Percentiles rank a stretch among this genome's conserved stretches.
phyloP scores from a whole-genome alignment of 2,888 invertebrate species.

The Orthosia gothica region DNA sequence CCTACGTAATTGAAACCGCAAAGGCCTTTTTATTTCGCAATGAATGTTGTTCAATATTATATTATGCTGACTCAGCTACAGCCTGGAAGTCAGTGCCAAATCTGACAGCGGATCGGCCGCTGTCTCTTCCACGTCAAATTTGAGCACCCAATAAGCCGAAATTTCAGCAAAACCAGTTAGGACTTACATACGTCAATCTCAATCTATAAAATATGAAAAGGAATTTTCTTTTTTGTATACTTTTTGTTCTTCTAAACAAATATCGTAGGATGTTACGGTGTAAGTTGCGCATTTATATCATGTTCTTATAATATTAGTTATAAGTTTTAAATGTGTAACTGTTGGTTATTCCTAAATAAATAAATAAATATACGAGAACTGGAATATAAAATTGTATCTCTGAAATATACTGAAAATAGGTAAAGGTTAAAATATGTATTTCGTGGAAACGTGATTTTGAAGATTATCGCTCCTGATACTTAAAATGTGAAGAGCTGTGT shows the following conservation, averaged over 20 bases:
- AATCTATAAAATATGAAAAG: constrained; percentile 67
- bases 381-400: constrained; percentile 16
- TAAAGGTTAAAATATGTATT: constrained; percentile 2
- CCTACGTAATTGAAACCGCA: constrained; percentile 56
- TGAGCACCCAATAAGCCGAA: constrained; percentile 77
- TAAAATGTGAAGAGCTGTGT: not conserved
- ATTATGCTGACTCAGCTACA: constrained; percentile 63
- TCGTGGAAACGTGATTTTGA: not conserved
- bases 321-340: too few relatives aligned
- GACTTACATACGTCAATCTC: constrained; percentile 76
- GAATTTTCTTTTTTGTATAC: constrained; percentile 40
- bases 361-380: not conserved
- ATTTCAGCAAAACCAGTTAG: constrained; percentile 76
- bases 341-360: too few relatives aligned
- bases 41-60: constrained; percentile 52
- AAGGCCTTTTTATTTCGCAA: constrained; percentile 45
- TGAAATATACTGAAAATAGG: not conserved
- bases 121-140: constrained; percentile 85
- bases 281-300: too few relatives aligned
- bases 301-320: too few relatives aligned
- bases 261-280: too few relatives aligned
- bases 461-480: not conserved
- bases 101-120: constrained; percentile 81
- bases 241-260: constrained; percentile 33
- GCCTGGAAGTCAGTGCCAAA: constrained; percentile 66